Evolutionary conservation across 2,888 invertebrate genomes (phyloP).

Genomic region (Polymixis lichenea): DNA sequence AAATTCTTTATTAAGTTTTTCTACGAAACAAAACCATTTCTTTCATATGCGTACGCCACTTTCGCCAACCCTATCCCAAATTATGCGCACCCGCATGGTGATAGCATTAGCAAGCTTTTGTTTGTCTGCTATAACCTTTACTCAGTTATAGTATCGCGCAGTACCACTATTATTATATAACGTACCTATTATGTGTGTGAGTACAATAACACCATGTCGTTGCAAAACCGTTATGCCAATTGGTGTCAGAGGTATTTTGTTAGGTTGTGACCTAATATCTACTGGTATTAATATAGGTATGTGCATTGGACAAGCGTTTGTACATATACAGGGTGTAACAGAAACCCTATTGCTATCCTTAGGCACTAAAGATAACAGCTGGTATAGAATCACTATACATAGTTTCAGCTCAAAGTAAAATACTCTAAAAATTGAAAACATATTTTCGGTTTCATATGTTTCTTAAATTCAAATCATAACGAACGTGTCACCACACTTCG

Average conservation of each 20-base stretch:
- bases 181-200: conserved; percentile 16
- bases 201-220: conserved; percentile 23
- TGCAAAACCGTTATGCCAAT: conserved; percentile 49
- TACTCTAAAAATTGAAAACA: too few relatives aligned
- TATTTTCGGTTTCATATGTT: too few relatives aligned
- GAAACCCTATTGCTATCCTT: too few relatives aligned
- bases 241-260: conserved; percentile 28
- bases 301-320: not conserved
- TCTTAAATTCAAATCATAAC: too few relatives aligned
- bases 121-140: conserved; percentile 52
- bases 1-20: not conserved
- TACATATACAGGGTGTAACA: too few relatives aligned
- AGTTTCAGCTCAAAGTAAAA: too few relatives aligned
- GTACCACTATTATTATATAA: conserved; percentile 57
- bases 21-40: not conserved
- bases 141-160: conserved; percentile 9
- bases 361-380: too few relatives aligned
- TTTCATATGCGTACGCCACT: not conserved
- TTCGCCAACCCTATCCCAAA: conserved; percentile 47
- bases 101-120: conserved; percentile 49
- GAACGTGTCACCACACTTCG: too few relatives aligned
- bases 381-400: too few relatives aligned
- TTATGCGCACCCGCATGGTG: conserved; percentile 49
- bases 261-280: conserved; percentile 25
- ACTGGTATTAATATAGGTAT: conserved; percentile 1